Base-by-base conservation (phyloP, 1,140 invertebrate species). In the Aleiodes sp. region DNA sequence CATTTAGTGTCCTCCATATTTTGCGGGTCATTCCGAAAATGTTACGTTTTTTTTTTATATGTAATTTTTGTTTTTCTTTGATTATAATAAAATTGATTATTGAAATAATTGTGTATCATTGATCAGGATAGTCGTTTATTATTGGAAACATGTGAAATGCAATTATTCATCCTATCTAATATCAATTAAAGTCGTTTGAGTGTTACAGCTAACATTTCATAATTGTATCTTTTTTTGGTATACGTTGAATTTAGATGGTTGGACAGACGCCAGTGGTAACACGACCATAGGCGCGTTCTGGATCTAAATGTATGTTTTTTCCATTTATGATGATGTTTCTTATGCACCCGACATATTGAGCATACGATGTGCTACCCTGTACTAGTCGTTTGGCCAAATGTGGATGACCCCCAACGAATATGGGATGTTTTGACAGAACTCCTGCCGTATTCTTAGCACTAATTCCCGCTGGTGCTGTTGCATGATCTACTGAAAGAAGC, bases 321-420 rank as follows among this genome's bases (percentile, higher is more conserved):
- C 88, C 85, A 65, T 90, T 91, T 16, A 95, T 90, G n/a, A 87
- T 75, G 1, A 94, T 87, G 73, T 93, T 92, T 43, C 84, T 88
- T 12, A 97, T 93, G 78, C 96, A 97, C 0, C 96, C 96, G 26
- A 94, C 90, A 80, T 90, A 98, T 60, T 93, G 91, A 10, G 89
- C 86, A 1, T 87, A 85, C 0, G 91, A 91, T 14, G 81, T 77
- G 8, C 90, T 81, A 21, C 91, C 91, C 33, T 90, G 74, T 80
- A 0, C 1, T 2, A 89, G 1, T 87, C 84, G 75, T 81, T 87
- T 70, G 76, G 80, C 71, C 86, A 87, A 12, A 84, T 79, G 89
- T 73, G 92, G 91, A 82, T 97, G 92, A 0, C 96, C 96, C 33
- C 97, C 97, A 74, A 99, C 88, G 81, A 93, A 99, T 1, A 99